Evolutionary conservation across 2,888 invertebrate genomes (phyloP).

Genomic region (Pristionchus mayeri): DNA sequence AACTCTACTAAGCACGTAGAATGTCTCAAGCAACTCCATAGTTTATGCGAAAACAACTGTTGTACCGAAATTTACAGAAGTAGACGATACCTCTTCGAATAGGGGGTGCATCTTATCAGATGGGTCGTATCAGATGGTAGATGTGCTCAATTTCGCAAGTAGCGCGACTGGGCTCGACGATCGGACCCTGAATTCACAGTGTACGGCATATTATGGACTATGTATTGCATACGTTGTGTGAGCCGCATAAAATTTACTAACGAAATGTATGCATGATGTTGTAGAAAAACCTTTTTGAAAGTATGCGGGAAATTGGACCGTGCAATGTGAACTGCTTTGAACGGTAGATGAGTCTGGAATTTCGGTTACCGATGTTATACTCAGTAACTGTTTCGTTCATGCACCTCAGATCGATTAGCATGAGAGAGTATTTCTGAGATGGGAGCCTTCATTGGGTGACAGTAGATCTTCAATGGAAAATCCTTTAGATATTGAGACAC

Average conservation of each 20-base stretch:
- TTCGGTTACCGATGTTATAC: no score
- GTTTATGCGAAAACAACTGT: no score
- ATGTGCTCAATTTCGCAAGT: constrained; percentile 99
- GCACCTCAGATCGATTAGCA: constrained; percentile 98
- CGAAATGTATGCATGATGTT: constrained; percentile 99
- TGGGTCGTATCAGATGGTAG: constrained; percentile 96
- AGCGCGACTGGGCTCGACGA: constrained; percentile 81
- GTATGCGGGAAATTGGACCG: constrained; percentile 93
- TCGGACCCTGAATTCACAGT: constrained; percentile 65
- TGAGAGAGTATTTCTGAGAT: constrained; percentile 99
- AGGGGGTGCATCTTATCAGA: constrained; percentile 89
- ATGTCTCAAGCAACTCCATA: no score
- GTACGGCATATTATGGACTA: no score
- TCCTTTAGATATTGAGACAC: no score
- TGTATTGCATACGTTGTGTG: no score
- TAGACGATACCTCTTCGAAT: constrained; percentile 83
- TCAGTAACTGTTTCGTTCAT: constrained; percentile 79
- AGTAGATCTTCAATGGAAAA: constrained; percentile 81
- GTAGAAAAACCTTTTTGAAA: no score
- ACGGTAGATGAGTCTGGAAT: constrained; percentile 81
- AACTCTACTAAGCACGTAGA: no score
- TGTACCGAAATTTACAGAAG: no score
- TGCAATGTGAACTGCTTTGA: constrained; percentile 99
- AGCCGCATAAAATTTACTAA: constrained; percentile 36
- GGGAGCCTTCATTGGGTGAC: constrained; percentile 98